These are phyloP conservation scores for Marisa cornuarietis DNA, from an alignment of 1,140 invertebrate genomes.

Conservation along the genomic window DNA sequence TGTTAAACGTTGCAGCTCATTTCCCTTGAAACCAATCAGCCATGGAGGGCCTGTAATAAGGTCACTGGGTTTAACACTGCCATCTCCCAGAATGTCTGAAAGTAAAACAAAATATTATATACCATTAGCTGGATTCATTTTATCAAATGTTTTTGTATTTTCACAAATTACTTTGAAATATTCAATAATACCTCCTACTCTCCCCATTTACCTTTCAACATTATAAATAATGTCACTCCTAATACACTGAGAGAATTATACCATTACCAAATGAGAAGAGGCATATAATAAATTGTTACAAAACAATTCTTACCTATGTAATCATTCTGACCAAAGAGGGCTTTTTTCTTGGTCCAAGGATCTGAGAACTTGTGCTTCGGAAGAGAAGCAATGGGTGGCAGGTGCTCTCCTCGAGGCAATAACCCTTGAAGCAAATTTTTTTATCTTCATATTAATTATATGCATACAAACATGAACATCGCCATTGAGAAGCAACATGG, in stretches of 20 bases:
- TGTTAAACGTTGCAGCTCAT: conserved; percentile 72
- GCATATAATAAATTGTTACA: too few species aligned
- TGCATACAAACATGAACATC: conserved; percentile 2
- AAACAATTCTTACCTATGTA: conserved; percentile 77
- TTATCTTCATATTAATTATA: too few species aligned
- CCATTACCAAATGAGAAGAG: not conserved
- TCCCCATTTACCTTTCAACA: too few species aligned
- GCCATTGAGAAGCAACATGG: too few species aligned
- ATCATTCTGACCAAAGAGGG: conserved; percentile 94
- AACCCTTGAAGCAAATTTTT: conserved; percentile 45
- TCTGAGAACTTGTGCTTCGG: conserved; percentile 78
- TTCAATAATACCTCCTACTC: not conserved
- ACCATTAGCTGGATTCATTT: not conserved
- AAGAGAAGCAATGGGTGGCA: conserved; percentile 70
- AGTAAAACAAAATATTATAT: conserved; percentile 6
- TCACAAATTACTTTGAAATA: not conserved
- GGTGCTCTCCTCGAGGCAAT: conserved; percentile 58
- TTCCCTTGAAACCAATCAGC: conserved; percentile 86
- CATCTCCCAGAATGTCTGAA: conserved; percentile 84
- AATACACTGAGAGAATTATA: too few species aligned
- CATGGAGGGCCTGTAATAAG: conserved; percentile 85
- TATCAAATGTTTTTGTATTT: not conserved
- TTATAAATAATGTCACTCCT: too few species aligned
- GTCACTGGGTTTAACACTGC: conserved; percentile 80
- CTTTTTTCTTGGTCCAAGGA: conserved; percentile 78